Base-by-base conservation (phyloP, 37 sponge, comb jelly and placozoan species). In the Aphrocallistes beatrix region DNA sequence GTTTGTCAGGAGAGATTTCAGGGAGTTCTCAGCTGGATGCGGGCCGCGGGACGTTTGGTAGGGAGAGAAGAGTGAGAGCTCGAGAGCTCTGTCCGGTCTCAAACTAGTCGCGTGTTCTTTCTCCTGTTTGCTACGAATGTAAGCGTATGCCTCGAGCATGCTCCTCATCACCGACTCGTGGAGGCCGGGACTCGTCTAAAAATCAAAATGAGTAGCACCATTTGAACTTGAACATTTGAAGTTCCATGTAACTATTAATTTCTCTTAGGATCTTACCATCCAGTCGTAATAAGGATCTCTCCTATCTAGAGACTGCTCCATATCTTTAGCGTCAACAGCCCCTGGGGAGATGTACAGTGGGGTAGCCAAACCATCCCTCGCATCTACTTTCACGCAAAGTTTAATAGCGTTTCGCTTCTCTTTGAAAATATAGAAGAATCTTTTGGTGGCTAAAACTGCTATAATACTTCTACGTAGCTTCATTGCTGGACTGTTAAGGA, bases 11-110 rank as follows among this genome's bases (percentile, higher is more conserved):
- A 60, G 75, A 3, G 75, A 60, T 60, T 60, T 60, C 3, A 60
- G 75, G 75, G 75, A 60, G 75, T 60, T 60, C 34, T 60, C 75
- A 60, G 75, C 75, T 32, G 75, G 75, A 28, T 60, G 75, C 34
- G 75, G 75, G 25, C 75, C 75, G 10, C 75, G 10, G 8, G 75
- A 3, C 3, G 75, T 6, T 1, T 60, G 75, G n/a, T 60, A 60
- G 28, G 75, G 3, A 60, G 75, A 30, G 34, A 30, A 19, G 34
- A 60, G 10, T 25, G 75, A 19, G 10, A 60, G 10, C 28, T 60
- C 75, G 8, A 60, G 34, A 28, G 75, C 75, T 60, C 75, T 21
- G 75, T 60, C 75, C n/a, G 75, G 75, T 30, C 75, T 30, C 3
- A 60, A 13, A 32, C 75, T 60, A 13, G 75, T 60, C 6, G 75